These are phyloP conservation scores for Nemopilema nomurai DNA, from an alignment of 30 jellyfish, hydroid and myxozoan genomes.

Conservation along the genomic window DNA sequence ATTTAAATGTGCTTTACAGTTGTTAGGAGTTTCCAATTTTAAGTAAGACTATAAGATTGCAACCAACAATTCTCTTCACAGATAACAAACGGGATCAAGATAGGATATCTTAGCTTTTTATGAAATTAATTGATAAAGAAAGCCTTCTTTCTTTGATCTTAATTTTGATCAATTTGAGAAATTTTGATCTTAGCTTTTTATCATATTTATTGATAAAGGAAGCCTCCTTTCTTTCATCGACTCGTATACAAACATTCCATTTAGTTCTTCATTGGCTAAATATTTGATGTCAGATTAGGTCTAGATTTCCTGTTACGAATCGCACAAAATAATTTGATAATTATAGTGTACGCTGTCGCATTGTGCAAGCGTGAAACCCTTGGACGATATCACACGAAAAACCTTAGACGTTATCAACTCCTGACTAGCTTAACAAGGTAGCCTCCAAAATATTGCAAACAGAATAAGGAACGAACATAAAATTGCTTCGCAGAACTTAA, in stretches of 20 bases:
- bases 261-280: not conserved
- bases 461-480: too few relatives aligned
- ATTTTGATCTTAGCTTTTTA: not conserved
- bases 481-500: too few relatives aligned
- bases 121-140: not conserved
- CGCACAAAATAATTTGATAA: not conserved
- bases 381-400: not conserved
- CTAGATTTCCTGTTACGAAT: not conserved
- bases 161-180: too few relatives aligned
- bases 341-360: not conserved
- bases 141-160: not conserved
- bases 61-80: not conserved
- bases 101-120: not conserved
- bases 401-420: too few relatives aligned
- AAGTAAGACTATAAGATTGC: too few relatives aligned
- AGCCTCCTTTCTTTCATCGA: not conserved
- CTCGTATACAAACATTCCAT: not conserved
- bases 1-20: too few relatives aligned
- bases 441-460: too few relatives aligned
- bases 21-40: too few relatives aligned
- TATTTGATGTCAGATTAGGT: not conserved
- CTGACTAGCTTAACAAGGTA: too few relatives aligned
- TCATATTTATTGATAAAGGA: not conserved
- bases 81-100: not conserved
- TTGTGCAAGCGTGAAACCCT: not conserved